Conservation (phyloP, 2,113 vertebrate species). For the Sphaerodactylus townsendi region DNA sequence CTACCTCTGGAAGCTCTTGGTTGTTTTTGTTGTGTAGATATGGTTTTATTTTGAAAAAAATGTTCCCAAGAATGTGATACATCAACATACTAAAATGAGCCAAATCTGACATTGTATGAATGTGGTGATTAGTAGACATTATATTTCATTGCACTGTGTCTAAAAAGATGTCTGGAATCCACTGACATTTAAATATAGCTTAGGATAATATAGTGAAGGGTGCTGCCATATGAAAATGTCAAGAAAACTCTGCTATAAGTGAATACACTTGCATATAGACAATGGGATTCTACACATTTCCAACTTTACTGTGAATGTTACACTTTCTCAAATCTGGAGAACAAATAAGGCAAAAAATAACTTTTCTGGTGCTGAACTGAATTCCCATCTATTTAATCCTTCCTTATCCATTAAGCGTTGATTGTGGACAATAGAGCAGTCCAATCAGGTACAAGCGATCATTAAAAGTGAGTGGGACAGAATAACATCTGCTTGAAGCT, state of each 20-base stretch:
- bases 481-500: slow-evolving; percentile 29
- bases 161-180: background rate
- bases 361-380: background rate
- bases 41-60: too few relatives aligned
- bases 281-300: background rate
- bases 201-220: background rate
- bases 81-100: background rate
- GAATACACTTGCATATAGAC: background rate
- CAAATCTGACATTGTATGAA: background rate
- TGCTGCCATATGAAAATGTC: too few relatives aligned
- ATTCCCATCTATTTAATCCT: slow-evolving; percentile 5
- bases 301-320: background rate
- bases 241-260: background rate
- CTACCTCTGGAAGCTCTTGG: too few relatives aligned
- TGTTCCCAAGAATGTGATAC: too few relatives aligned
- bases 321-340: background rate
- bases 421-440: background rate
- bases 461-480: slow-evolving; percentile 22
- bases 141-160: background rate
- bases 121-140: background rate
- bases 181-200: background rate
- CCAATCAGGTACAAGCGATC: background rate
- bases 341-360: background rate
- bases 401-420: background rate
- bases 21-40: too few relatives aligned